A percentile compares a stretch with the other conserved stretches of the same genome.
These are phyloP conservation scores for Drosophila rufa DNA, from an alignment of 1,140 invertebrate species.

Conservation along the genomic window DNA sequence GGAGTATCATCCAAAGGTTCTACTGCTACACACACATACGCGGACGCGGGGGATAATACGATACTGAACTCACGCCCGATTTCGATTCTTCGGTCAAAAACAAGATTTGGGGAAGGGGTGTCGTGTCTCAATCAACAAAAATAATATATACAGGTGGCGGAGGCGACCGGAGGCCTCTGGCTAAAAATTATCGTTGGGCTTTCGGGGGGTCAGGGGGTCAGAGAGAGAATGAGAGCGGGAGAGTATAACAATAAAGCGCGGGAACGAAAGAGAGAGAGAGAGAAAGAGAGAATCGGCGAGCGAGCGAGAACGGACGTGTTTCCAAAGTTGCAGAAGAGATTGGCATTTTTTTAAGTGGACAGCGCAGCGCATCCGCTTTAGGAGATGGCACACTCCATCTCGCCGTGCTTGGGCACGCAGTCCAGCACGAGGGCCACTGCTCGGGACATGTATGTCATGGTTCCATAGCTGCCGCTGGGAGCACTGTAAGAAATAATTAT, in stretches of 20 bases:
- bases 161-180: conserved; percentile 13
- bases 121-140: conserved; percentile 12
- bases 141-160: conserved; percentile 21
- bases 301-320: conserved; percentile 43
- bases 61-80: neutral
- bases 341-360: conserved; percentile 62
- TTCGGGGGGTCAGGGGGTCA: conserved; percentile 2
- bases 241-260: conserved; percentile 19
- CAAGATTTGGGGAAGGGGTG: conserved; percentile 1
- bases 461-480: conserved; percentile 98
- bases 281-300: conserved; percentile 1
- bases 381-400: conserved; percentile 92
- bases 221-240: conserved; percentile 2
- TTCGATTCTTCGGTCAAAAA: conserved; percentile 9
- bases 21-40: neutral
- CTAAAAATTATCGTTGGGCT: conserved; percentile 50
- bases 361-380: conserved; percentile 68
- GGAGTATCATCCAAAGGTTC: conserved; percentile 7
- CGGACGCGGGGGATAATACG: conserved; percentile 10
- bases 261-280: conserved; percentile 20
- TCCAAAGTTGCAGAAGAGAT: conserved; percentile 52
- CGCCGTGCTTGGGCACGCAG: conserved; percentile 90
- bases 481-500: conserved; percentile 86
- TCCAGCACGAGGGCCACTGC: conserved; percentile 92
- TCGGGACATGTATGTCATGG: conserved; percentile 98